phyloP scores from a whole-genome alignment of 2,797 vertebrate species.

The Molossus molossus region DNA sequence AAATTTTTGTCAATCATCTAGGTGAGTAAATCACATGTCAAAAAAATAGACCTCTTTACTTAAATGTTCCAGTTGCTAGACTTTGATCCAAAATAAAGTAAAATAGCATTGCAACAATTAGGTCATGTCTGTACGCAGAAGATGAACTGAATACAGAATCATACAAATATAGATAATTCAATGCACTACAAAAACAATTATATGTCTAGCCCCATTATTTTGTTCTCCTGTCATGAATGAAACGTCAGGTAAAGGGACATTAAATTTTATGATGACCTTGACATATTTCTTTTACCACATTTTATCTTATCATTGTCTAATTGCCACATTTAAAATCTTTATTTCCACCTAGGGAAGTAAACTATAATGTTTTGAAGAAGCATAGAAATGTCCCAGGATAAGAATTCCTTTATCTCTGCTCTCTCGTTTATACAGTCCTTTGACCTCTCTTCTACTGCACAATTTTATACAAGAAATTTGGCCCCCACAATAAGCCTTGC shows the following conservation, averaged over 20 bases:
- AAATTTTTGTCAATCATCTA: background rate
- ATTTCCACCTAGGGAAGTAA: background rate
- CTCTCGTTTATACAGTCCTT: background rate
- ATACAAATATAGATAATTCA: background rate
- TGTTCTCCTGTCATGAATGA: background rate
- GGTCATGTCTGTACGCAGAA: background rate
- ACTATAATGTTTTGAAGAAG: background rate
- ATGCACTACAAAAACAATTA: background rate
- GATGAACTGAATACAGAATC: conserved; percentile 8
- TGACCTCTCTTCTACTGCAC: background rate
- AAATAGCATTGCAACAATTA: background rate
- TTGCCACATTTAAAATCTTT: background rate
- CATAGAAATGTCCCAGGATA: background rate
- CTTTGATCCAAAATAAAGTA: background rate
- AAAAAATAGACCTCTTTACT: background rate
- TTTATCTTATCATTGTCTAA: background rate
- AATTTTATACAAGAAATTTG: background rate
- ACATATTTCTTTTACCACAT: background rate
- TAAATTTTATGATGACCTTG: background rate
- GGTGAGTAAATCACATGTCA: background rate
- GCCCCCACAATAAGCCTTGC: background rate
- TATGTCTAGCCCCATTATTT: background rate
- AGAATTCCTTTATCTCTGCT: background rate
- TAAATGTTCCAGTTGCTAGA: conserved; percentile 10
- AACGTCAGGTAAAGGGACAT: background rate